Percentiles rank a stretch among this genome's conserved stretches.
Conservation (phyloP, 2,888 invertebrate species). For the Agonopterix arenella region DNA sequence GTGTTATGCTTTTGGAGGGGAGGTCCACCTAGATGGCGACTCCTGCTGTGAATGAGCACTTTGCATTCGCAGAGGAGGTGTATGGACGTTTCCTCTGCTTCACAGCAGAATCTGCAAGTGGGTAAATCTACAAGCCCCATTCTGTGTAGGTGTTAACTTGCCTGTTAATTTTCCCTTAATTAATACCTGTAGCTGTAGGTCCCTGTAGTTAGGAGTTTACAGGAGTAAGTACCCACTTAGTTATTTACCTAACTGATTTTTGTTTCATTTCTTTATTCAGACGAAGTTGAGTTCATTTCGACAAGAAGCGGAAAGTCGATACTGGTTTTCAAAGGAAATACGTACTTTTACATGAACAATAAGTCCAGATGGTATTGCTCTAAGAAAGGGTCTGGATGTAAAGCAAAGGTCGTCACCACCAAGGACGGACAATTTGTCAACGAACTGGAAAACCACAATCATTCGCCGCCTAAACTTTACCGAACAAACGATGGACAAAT, state of each 20-base stretch:
- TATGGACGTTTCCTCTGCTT: too few species aligned
- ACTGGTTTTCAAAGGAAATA: conserved; percentile 20
- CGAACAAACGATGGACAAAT: background rate
- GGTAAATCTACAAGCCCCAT: too few species aligned
- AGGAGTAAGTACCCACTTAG: too few species aligned
- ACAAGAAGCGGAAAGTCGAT: conserved; percentile 16
- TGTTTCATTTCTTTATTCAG: background rate
- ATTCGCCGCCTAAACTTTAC: conserved; percentile 11
- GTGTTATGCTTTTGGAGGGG: too few species aligned
- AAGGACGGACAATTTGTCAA: conserved; percentile 4
- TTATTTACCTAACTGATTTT: background rate
- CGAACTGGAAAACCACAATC: conserved; percentile 13
- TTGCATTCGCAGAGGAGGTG: too few species aligned
- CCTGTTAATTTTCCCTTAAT: too few species aligned
- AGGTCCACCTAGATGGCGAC: too few species aligned
- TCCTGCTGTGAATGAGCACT: too few species aligned
- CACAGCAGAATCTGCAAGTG: too few species aligned
- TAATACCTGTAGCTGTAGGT: too few species aligned
- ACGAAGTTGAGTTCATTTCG: conserved; percentile 11
- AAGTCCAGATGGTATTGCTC: conserved; percentile 19
- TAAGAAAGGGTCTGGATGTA: conserved; percentile 4
- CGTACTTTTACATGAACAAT: conserved; percentile 3
- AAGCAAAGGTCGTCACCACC: conserved; percentile 10
- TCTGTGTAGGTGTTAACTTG: too few species aligned
- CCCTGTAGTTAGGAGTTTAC: too few species aligned